Percentiles rank a stretch among this genome's conserved stretches.
These are phyloP conservation scores for Periophthalmodon schlosseri DNA, from an alignment of 2,113 vertebrate genomes.

Conservation along the genomic window DNA sequence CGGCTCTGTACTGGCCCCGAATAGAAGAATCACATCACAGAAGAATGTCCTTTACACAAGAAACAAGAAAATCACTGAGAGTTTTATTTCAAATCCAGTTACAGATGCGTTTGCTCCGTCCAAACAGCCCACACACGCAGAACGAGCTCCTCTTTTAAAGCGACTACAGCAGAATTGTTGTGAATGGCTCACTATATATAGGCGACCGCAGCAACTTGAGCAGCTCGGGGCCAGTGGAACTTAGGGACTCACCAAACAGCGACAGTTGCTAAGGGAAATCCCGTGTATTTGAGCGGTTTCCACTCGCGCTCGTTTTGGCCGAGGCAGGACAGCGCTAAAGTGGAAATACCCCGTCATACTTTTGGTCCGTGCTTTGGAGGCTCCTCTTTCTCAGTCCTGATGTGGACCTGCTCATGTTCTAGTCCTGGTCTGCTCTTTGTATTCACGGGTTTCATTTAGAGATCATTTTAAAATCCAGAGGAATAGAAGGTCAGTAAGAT, in stretches of 20 bases:
- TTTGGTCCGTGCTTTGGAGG: not conserved
- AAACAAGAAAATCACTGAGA: slow-evolving; percentile 51
- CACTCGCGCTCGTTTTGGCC: not conserved
- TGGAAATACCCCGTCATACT: slow-evolving; percentile 3
- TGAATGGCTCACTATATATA: slow-evolving; percentile 64
- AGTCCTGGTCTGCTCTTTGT: not conserved
- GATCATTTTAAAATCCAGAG: too few species aligned
- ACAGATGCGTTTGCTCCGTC: slow-evolving; percentile 36
- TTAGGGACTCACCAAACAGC: slow-evolving; percentile 57
- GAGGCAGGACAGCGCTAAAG: not conserved
- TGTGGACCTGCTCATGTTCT: not conserved
- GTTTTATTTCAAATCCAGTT: slow-evolving; percentile 40
- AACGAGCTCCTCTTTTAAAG: slow-evolving; percentile 43
- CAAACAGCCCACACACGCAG: slow-evolving; percentile 24
- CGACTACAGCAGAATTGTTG: slow-evolving; percentile 36
- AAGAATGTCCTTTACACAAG: slow-evolving; percentile 49
- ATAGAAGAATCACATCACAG: slow-evolving; percentile 35
- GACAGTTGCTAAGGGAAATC: slow-evolving; percentile 61
- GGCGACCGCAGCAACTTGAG: slow-evolving; percentile 50
- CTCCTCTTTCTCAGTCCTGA: not conserved
- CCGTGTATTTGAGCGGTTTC: slow-evolving; percentile 5
- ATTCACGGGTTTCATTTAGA: too few species aligned
- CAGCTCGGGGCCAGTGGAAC: slow-evolving; percentile 32
- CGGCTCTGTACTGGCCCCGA: slow-evolving; percentile 64
- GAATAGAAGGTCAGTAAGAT: too few species aligned